phyloP scores from a whole-genome alignment of 2,113 vertebrate genomes.

The Telmatochromis sp. region DNA sequence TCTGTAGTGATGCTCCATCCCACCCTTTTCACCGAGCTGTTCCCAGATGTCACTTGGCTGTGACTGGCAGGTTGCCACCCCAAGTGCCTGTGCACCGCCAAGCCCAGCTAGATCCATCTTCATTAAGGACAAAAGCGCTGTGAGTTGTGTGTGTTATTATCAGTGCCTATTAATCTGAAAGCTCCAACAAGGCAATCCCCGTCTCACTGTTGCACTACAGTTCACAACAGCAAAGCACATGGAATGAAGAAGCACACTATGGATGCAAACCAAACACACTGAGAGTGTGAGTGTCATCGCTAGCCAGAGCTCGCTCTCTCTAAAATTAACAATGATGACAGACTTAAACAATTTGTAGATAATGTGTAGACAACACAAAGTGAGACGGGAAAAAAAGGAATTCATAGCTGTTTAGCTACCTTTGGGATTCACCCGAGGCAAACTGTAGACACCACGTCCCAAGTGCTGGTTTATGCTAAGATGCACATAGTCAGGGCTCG shows the following conservation, averaged over 20 bases:
- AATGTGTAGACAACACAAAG: slow-evolving; percentile 3
- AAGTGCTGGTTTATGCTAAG: slow-evolving; percentile 5
- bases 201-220: slow-evolving; percentile 19
- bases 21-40: slow-evolving; percentile 45
- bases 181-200: slow-evolving; percentile 49
- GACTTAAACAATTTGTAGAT: slow-evolving; percentile 24
- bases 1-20: slow-evolving; percentile 37
- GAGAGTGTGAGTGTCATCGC: neutral
- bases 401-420: slow-evolving; percentile 18
- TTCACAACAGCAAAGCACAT: neutral
- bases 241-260: neutral
- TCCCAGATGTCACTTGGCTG: slow-evolving; percentile 56
- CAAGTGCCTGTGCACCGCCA: slow-evolving; percentile 34
- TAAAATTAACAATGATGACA: slow-evolving; percentile 3
- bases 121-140: slow-evolving; percentile 55
- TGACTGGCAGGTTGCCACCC: slow-evolving; percentile 65
- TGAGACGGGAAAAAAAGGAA: slow-evolving; percentile 10
- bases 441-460: slow-evolving; percentile 1
- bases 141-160: slow-evolving; percentile 65
- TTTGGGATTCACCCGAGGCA: slow-evolving; percentile 14
- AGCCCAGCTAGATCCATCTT: slow-evolving; percentile 61
- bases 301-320: neutral
- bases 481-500: slow-evolving; percentile 7
- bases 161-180: slow-evolving; percentile 64
- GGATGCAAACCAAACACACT: neutral